phyloP scores from a whole-genome alignment of 35 echinoderm and acorn worm genomes.

The Ophioderma brevispina region DNA sequence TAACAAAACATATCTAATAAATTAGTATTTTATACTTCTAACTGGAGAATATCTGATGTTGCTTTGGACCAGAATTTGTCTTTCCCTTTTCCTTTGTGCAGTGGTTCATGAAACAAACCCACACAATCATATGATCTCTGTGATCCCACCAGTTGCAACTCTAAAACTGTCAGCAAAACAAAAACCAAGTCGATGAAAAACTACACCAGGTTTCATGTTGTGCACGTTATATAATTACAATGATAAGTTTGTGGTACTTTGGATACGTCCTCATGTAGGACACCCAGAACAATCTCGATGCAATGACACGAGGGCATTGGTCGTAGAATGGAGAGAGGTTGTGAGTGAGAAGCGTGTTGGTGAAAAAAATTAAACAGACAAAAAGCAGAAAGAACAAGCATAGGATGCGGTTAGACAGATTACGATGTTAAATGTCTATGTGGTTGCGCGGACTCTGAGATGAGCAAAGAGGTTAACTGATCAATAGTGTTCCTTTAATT shows the following conservation, averaged over 20 bases:
- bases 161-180: background rate
- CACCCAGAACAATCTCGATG: conserved; percentile 85
- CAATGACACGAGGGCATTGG: background rate
- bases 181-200: background rate
- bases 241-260: conserved; percentile 98
- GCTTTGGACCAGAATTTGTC: no score
- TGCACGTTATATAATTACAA: conserved; percentile 46
- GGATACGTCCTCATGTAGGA: conserved; percentile 99
- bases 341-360: background rate
- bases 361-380: conserved; percentile 32
- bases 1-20: no score
- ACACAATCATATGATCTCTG: no score
- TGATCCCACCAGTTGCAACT: background rate
- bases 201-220: background rate
- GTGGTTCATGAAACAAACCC: no score
- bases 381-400: conserved; percentile 20
- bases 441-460: no score
- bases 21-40: no score
- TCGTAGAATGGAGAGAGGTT: background rate
- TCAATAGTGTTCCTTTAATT: no score
- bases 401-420: conserved; percentile 2
- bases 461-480: no score
- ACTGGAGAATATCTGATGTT: no score
- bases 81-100: no score
- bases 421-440: no score